Conservation (phyloP, 2,113 vertebrate species). For the Vulpes lagopus region DNA sequence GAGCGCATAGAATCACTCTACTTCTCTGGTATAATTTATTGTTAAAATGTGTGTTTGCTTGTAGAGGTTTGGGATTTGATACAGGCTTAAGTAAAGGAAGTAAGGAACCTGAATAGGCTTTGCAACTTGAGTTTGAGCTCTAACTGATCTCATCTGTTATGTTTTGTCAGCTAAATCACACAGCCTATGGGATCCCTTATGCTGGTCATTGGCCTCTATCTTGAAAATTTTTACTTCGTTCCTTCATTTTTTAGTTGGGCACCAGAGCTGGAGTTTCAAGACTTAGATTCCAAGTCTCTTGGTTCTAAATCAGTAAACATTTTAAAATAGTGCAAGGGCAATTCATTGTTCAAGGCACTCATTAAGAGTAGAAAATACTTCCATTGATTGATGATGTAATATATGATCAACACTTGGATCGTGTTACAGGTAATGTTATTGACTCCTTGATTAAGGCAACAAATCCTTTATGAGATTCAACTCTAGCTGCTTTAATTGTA, state of each 20-base stretch:
- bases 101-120: not conserved
- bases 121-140: not conserved
- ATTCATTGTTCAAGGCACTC: not conserved
- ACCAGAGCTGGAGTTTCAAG: not conserved
- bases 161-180: not conserved
- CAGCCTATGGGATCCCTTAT: not conserved
- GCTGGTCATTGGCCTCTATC: not conserved
- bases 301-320: not conserved
- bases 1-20: not conserved
- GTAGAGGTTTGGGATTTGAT: not conserved
- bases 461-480: not conserved
- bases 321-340: not conserved
- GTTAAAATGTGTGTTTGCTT: not conserved
- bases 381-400: not conserved
- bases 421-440: not conserved
- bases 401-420: not conserved
- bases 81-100: not conserved
- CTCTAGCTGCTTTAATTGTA: not conserved
- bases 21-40: not conserved
- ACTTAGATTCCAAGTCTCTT: not conserved
- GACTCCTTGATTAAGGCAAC: not conserved
- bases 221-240: not conserved
- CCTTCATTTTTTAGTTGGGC: not conserved
- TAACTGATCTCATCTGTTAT: not conserved
- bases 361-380: not conserved